These are phyloP conservation scores for Apostichopus japonicus DNA, from an alignment of 35 echinoderm and acorn worm genomes.

Conservation along the genomic window DNA sequence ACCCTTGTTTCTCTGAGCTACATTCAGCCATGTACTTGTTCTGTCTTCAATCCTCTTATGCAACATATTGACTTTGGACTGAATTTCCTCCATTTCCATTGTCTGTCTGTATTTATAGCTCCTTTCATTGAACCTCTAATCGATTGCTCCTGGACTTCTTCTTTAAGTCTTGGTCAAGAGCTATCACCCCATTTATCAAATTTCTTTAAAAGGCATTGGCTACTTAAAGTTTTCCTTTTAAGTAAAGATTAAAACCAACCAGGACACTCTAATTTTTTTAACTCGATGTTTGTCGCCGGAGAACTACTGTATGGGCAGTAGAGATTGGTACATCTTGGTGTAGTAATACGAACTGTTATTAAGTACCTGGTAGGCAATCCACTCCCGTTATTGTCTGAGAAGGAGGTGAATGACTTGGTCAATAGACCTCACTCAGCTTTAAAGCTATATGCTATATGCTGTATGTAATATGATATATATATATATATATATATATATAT, in stretches of 20 bases:
- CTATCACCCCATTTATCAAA: not conserved
- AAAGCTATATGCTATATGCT: too few relatives aligned
- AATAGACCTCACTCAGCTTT: not conserved
- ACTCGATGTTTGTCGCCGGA: not conserved
- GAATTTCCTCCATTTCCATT: too few relatives aligned
- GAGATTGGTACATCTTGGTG: not conserved
- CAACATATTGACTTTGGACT: too few relatives aligned
- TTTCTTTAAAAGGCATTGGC: conserved; percentile 4
- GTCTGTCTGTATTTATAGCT: not conserved
- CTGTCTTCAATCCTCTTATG: too few relatives aligned
- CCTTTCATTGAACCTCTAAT: not conserved
- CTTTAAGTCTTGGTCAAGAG: not conserved
- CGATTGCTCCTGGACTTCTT: not conserved
- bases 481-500: too few relatives aligned
- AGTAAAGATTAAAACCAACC: not conserved
- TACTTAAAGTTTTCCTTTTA: not conserved
- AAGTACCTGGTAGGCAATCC: not conserved
- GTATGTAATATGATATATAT: too few relatives aligned
- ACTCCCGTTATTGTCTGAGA: not conserved
- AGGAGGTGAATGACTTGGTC: not conserved
- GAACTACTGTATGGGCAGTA: not conserved
- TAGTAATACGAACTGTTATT: not conserved
- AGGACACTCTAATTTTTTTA: not conserved
- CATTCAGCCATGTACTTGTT: too few relatives aligned
- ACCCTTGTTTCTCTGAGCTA: too few relatives aligned